These are phyloP conservation scores for Boulengeromyrus knoepffleri DNA, from an alignment of 2,113 vertebrate species.

Conservation along the genomic window DNA sequence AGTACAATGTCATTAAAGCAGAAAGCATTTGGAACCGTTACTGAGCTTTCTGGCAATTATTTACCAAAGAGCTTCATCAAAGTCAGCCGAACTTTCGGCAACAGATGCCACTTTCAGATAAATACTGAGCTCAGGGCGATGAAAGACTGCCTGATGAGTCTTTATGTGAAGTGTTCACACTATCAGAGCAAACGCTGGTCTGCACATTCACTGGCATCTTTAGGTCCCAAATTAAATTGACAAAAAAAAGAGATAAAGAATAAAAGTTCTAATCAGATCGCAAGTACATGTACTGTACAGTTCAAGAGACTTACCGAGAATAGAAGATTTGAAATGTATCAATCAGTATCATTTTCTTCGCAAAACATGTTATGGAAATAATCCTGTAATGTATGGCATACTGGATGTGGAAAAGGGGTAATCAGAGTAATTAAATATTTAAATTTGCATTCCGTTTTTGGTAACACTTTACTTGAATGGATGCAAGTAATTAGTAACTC, in stretches of 20 bases:
- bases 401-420: neutral
- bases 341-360: neutral
- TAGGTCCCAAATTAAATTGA: neutral
- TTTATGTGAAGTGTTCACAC: neutral
- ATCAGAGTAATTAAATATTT: conserved; percentile 3
- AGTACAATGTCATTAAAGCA: neutral
- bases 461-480: neutral
- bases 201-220: neutral
- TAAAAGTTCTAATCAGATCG: neutral
- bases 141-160: neutral
- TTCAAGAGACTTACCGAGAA: neutral
- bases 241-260: neutral
- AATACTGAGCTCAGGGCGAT: neutral
- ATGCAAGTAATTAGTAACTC: neutral
- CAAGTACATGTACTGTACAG: neutral
- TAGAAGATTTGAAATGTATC: neutral
- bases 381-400: neutral
- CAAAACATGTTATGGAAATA: neutral
- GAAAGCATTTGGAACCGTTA: neutral
- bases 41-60: conserved; percentile 12
- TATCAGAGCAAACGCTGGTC: neutral
- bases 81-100: conserved; percentile 7
- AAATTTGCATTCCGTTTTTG: neutral
- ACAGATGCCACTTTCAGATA: conserved; percentile 17
- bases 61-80: neutral